Conservation (phyloP, 1,140 invertebrate species). For the Pachyrhynchus sulphureomaculatus region DNA sequence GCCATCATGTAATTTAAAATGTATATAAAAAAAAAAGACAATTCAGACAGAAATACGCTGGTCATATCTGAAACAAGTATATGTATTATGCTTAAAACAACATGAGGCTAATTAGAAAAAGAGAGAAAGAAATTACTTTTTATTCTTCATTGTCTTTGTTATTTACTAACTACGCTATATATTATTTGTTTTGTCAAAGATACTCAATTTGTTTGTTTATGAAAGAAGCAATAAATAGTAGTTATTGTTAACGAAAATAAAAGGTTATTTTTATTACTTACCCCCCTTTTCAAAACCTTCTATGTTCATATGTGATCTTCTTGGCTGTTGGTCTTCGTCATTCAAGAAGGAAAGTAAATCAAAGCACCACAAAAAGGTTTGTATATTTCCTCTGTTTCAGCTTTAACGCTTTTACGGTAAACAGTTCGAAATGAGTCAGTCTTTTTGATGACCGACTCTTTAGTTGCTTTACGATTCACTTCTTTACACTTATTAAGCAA, state of each 20-base stretch:
- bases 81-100: no score
- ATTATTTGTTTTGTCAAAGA: no score
- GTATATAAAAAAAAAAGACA: background rate
- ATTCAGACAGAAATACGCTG: no score
- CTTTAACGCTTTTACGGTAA: constrained; percentile 30
- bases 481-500: constrained; percentile 41
- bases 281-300: background rate
- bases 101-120: no score
- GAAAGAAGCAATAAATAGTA: no score
- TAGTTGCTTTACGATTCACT: constrained; percentile 32
- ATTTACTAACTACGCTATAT: no score
- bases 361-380: constrained; percentile 45
- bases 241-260: no score
- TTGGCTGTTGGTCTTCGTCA: constrained; percentile 27
- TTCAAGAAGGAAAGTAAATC: constrained; percentile 39
- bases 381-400: constrained; percentile 37
- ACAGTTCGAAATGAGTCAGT: constrained; percentile 42
- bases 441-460: constrained; percentile 38
- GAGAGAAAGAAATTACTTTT: no score
- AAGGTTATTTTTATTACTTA: background rate
- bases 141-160: no score
- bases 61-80: no score
- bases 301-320: constrained; percentile 5
- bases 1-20: background rate
- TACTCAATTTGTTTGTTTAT: no score